Evolutionary conservation across 1,140 invertebrate species (phyloP).

Genomic region (Frieseomelitta varia): DNA sequence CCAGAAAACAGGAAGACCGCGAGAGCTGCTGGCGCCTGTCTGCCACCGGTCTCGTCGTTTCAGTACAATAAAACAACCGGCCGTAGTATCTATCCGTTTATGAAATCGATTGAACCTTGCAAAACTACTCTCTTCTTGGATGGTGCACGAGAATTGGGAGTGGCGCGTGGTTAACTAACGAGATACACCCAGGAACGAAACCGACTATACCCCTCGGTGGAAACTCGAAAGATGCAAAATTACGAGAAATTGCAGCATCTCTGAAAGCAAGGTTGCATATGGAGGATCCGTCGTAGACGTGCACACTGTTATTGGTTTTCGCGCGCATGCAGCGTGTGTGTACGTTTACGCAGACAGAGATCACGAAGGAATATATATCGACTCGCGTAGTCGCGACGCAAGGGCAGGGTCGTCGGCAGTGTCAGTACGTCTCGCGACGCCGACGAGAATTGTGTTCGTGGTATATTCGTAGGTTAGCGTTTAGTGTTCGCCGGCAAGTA

Average conservation of each 20-base stretch:
- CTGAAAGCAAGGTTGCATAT: neutral
- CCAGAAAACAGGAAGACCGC: slow-evolving; percentile 59
- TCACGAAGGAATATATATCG: slow-evolving; percentile 59
- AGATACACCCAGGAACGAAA: neutral
- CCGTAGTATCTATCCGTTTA: slow-evolving; percentile 27
- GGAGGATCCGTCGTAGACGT: neutral
- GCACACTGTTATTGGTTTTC: neutral
- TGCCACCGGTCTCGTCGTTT: slow-evolving; percentile 38
- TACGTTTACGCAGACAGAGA: slow-evolving; percentile 3
- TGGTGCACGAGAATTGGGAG: slow-evolving; percentile 39
- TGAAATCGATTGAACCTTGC: slow-evolving; percentile 59
- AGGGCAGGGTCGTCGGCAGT: slow-evolving; percentile 76
- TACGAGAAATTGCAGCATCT: too few species aligned
- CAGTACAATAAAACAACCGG: slow-evolving; percentile 17
- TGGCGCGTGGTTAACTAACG: slow-evolving; percentile 12
- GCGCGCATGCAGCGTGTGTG: slow-evolving; percentile 9
- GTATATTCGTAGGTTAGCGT: slow-evolving; percentile 34
- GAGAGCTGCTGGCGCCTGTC: slow-evolving; percentile 57
- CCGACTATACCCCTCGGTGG: too few species aligned
- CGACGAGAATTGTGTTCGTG: slow-evolving; percentile 59
- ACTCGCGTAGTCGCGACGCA: slow-evolving; percentile 71
- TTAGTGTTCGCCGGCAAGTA: slow-evolving; percentile 48
- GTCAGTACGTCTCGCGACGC: slow-evolving; percentile 73
- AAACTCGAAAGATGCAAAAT: neutral
- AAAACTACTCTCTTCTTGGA: slow-evolving; percentile 36